Percentiles rank a stretch among this genome's conserved stretches.
Conservation (phyloP, 2,797 vertebrate species). For the Selene dorsalis region DNA sequence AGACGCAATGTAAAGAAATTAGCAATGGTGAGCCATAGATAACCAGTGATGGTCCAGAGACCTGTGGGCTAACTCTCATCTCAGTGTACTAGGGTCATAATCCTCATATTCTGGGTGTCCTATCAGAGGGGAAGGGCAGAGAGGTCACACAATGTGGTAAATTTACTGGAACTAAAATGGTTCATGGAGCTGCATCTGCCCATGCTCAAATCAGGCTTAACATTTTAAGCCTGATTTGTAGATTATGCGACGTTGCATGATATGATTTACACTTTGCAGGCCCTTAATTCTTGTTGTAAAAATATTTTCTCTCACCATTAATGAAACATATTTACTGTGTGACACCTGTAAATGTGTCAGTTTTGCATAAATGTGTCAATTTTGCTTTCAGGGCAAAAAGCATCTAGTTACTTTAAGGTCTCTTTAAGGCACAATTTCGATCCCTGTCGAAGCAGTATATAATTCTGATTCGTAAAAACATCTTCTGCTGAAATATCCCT, state of each 20-base stretch:
- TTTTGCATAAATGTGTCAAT: too few species aligned
- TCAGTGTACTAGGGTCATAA: not conserved
- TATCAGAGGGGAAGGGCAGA: constrained; percentile 11
- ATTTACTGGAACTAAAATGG: constrained; percentile 22
- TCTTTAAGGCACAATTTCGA: not conserved
- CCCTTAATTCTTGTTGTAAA: constrained; percentile 32
- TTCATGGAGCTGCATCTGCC: constrained; percentile 16
- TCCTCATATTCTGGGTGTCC: constrained; percentile 26
- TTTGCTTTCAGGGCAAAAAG: constrained; percentile 5
- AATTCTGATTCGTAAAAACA: not conserved
- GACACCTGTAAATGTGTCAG: constrained; percentile 12
- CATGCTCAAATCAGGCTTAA: constrained; percentile 30
- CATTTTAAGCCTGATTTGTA: constrained; percentile 35
- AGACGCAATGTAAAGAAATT: not conserved
- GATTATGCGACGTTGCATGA: constrained; percentile 24
- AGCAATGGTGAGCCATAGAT: not conserved
- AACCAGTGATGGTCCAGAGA: not conserved
- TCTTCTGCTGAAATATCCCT: constrained; percentile 17
- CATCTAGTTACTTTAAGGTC: constrained; percentile 1
- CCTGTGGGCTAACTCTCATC: not conserved
- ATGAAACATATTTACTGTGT: constrained; percentile 18
- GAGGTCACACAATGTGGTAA: constrained; percentile 22
- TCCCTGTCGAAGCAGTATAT: constrained; percentile 23
- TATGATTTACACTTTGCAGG: constrained; percentile 35
- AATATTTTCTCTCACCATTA: constrained; percentile 20